phyloP scores from a whole-genome alignment of 2,797 vertebrate genomes.

The Ambastaia sidthimunki region DNA sequence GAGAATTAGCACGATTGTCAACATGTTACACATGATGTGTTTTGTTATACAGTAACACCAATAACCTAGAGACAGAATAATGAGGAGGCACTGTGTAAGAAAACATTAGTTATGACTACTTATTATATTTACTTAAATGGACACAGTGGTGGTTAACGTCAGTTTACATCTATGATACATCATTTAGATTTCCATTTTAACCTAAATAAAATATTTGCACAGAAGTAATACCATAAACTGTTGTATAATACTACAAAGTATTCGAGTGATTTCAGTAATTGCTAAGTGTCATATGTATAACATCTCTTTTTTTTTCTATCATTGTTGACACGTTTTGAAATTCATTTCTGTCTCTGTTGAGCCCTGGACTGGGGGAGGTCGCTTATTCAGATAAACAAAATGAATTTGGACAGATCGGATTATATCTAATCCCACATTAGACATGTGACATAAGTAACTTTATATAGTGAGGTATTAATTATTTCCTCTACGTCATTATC shows the following conservation, averaged over 20 bases:
- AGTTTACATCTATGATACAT: neutral
- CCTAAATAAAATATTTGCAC: too few relatives aligned
- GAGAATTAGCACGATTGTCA: slow-evolving; percentile 12
- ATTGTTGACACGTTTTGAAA: neutral
- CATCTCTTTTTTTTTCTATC: neutral
- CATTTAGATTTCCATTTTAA: too few relatives aligned
- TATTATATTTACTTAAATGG: neutral
- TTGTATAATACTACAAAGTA: neutral
- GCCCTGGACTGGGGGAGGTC: neutral
- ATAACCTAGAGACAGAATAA: neutral
- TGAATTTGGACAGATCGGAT: slow-evolving; percentile 64
- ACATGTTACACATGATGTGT: neutral
- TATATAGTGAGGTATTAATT: slow-evolving; percentile 32
- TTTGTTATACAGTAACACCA: neutral
- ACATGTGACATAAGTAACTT: slow-evolving; percentile 49
- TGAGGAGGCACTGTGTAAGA: neutral
- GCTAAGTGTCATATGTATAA: neutral
- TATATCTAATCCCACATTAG: slow-evolving; percentile 75
- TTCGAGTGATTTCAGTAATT: too few relatives aligned
- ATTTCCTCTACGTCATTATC: neutral
- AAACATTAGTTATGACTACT: neutral
- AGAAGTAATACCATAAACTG: neutral
- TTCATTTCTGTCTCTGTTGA: neutral
- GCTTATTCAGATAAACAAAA: slow-evolving; percentile 37
- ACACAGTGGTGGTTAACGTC: too few relatives aligned